Evolutionary conservation across 2,888 invertebrate species (phyloP), one percentile per base, ranked within the genome.

Genomic region (Frankliniella fusca): DNA sequence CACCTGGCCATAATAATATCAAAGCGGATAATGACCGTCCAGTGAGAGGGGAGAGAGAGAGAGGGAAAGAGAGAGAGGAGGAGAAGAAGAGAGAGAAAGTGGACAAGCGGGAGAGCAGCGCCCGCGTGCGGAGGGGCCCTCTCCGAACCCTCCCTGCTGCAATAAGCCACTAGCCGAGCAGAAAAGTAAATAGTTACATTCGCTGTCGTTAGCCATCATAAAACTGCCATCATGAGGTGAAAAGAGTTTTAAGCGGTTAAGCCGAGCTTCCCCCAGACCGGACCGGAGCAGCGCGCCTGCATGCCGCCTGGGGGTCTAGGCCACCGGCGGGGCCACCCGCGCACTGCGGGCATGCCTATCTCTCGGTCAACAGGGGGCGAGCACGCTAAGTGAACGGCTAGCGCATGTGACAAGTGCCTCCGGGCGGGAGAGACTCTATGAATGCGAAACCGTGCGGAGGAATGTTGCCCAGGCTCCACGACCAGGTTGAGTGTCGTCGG

Each of bases 1-100:
- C 70, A 76, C 70, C 70, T 76, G 70, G 27, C 70, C 70, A 76
- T 76, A 76, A 76, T 76, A 76, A 76, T 76, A 76, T 76, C 70
- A 76, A 76, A 76, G 70, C 70, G 70, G 27, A 76, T 76, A 76
- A 76, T 76, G 70, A 76, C 70, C 70, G 11, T 38, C 38, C 38
- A 38, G 38, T 38, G 38, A 27, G 8, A 20, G 61, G 61, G 23
- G 70, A 76, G 27, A 9, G 70, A 76, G 23, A 76, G 27, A 76
- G 70, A 27, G 70, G 23, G 23, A 23, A 9, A 23, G 27, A n/a
- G 70, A 27, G 12, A 11, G 54, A 54, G 70, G 0, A 20, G 61
- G 54, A 54, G 70, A 3, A 20, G 61, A 5, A 11, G 70, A 76
- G 27, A 27, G 70, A 76, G 70, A 76, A 76, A 76, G 70, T 76